These are phyloP conservation scores for Clostera curtula DNA, from an alignment of 2,888 invertebrate genomes.

Conservation along the genomic window DNA sequence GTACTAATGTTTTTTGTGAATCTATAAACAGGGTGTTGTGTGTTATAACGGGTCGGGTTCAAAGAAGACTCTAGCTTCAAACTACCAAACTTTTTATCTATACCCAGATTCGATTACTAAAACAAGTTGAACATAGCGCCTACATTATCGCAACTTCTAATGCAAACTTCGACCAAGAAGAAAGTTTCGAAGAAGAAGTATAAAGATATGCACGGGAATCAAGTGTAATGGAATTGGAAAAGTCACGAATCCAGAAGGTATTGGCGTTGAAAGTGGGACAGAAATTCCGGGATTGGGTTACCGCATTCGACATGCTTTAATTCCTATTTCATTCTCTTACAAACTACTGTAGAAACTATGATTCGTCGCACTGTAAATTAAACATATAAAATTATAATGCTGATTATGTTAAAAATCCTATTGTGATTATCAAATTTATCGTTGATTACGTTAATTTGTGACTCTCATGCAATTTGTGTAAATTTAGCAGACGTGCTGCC, in stretches of 20 bases:
- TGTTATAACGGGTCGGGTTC: constrained; percentile 51
- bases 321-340: constrained; percentile 49
- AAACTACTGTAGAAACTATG: constrained; percentile 32
- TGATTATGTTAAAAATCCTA: constrained; percentile 21
- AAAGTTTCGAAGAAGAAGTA: constrained; percentile 63
- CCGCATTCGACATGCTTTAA: constrained; percentile 55
- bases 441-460: constrained; percentile 42
- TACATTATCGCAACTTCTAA: constrained; percentile 69
- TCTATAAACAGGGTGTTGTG: constrained; percentile 46
- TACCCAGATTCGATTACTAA: constrained; percentile 65
- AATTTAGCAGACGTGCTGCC: constrained; percentile 48
- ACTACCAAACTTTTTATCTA: constrained; percentile 63
- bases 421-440: constrained; percentile 26
- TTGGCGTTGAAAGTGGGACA: constrained; percentile 38
- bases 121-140: constrained; percentile 66
- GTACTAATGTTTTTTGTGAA: constrained; percentile 35
- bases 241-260: constrained; percentile 68
- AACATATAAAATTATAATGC: constrained; percentile 19
- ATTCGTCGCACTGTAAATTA: constrained; percentile 30
- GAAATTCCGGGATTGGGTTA: constrained; percentile 41
- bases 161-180: constrained; percentile 67
- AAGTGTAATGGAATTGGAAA: constrained; percentile 63
- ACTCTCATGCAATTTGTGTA: constrained; percentile 61
- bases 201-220: constrained; percentile 64
- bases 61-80: constrained; percentile 66